Evolutionary conservation across 2,113 vertebrate genomes (phyloP), one percentile per base, ranked within the genome.

Genomic region (Odobenus rosmarus): DNA sequence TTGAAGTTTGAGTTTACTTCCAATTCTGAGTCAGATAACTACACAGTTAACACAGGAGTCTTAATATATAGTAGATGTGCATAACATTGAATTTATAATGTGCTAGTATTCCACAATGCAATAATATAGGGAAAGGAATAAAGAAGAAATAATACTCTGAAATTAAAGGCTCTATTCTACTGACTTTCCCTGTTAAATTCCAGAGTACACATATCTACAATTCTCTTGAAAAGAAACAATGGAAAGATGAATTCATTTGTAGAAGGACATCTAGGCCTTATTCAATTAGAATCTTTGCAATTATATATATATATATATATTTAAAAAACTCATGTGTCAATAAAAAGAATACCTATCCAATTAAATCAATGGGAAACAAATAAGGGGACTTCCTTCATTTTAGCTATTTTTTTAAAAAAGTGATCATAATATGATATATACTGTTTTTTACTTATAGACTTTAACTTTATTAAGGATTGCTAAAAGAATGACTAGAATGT

Each of bases 401-500:
- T 31, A 76, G 3, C 79, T 90, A 26, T 89, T 61, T 89, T 23
- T 16, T 49, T 5, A 77, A n/a, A 77, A 36, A 26, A 90, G 0
- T 83, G 5, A 39, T 81, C 6, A 77, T 46, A 46, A 61, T 42
- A 71, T 39, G 31, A 16, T 31, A 71, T 36, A 59, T 14, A 21
- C 2, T 14, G 76, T 57, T 92, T 90, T 57, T 88, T 26, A 31
- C 21, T 23, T 82, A 49, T 9, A 72, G 5, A 57, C 3, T 11
- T 97, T 85, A 77, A 86, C 64, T 96, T 93, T 94, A 79, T 59
- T 82, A 82, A 55, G 7, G 16, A 57, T 61, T 69, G 42, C 8
- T 94, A 90, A 97, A 77, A 88, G n/a, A 94, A 61, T 92, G 21
- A 92, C 16, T 64, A 62, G 49, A 98, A 87, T 79, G 74, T 33